A percentile compares a stretch with the other conserved stretches of the same genome.
These are phyloP conservation scores for Drosophila mettleri DNA, from an alignment of 2,888 invertebrate species.

Conservation along the genomic window DNA sequence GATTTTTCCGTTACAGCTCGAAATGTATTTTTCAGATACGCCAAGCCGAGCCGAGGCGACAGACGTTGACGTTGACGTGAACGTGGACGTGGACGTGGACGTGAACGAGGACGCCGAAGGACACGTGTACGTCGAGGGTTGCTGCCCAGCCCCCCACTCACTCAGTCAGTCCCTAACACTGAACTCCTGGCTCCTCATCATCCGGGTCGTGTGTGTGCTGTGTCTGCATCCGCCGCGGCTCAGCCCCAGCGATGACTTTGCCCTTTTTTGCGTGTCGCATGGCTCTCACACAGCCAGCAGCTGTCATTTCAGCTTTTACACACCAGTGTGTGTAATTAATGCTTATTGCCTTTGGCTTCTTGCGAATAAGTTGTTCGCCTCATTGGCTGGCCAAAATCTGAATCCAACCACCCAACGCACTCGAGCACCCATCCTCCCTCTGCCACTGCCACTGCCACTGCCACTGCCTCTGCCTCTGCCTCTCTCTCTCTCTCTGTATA, in stretches of 20 bases:
- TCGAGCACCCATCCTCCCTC: neutral
- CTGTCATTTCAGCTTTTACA: slow-evolving; percentile 28
- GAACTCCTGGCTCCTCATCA: slow-evolving; percentile 7
- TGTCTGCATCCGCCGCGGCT: slow-evolving; percentile 30
- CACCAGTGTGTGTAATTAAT: slow-evolving; percentile 48
- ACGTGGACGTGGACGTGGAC: slow-evolving; percentile 34
- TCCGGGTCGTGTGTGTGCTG: slow-evolving; percentile 16
- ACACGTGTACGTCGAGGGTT: slow-evolving; percentile 43
- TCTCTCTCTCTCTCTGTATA: neutral
- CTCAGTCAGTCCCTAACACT: neutral
- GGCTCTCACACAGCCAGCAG: slow-evolving; percentile 13
- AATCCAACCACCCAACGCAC: slow-evolving; percentile 32
- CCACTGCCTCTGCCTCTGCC: neutral
- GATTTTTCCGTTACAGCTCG: slow-evolving; percentile 83
- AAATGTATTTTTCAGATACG: slow-evolving; percentile 80
- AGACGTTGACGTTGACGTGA: slow-evolving; percentile 40
- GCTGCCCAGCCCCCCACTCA: neutral
- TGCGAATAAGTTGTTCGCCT: slow-evolving; percentile 43
- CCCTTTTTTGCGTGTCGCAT: slow-evolving; percentile 55
- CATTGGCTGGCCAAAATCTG: slow-evolving; percentile 51
- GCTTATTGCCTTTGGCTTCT: slow-evolving; percentile 52
- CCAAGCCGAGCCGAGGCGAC: slow-evolving; percentile 56
- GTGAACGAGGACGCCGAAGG: slow-evolving; percentile 32
- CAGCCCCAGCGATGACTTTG: slow-evolving; percentile 35
- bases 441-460: neutral